Conservation (phyloP, 1,140 invertebrate genomes). For the Sweltsa coloradensis region DNA sequence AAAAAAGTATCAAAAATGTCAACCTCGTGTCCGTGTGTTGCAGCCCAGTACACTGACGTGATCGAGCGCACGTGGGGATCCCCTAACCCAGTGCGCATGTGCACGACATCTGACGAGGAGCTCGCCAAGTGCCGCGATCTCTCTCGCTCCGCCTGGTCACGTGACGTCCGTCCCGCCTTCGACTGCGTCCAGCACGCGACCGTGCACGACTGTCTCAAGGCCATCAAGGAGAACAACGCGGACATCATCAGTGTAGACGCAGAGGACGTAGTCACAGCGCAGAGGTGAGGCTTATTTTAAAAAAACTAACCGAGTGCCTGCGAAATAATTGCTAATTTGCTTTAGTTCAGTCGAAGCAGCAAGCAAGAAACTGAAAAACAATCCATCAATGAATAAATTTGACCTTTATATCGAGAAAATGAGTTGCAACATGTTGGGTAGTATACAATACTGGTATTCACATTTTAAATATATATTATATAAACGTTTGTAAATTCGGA, state of each 20-base stretch:
- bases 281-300: slow-evolving; percentile 26
- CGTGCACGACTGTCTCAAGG: slow-evolving; percentile 49
- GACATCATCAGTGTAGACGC: slow-evolving; percentile 50
- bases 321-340: too few relatives aligned
- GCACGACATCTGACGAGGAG: slow-evolving; percentile 45
- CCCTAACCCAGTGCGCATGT: slow-evolving; percentile 42
- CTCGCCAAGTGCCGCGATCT: slow-evolving; percentile 52
- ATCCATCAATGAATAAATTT: too few relatives aligned
- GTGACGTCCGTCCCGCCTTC: slow-evolving; percentile 56
- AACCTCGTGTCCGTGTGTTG: slow-evolving; percentile 13
- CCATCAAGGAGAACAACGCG: slow-evolving; percentile 43
- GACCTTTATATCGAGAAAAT: too few relatives aligned
- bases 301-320: too few relatives aligned
- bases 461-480: too few relatives aligned
- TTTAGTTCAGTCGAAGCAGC: too few relatives aligned
- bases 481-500: too few relatives aligned
- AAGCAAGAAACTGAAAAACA: too few relatives aligned
- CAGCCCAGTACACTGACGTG: slow-evolving; percentile 62
- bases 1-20: too few relatives aligned
- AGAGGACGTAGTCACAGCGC: slow-evolving; percentile 41
- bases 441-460: too few relatives aligned
- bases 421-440: too few relatives aligned
- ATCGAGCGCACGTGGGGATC: slow-evolving; percentile 57
- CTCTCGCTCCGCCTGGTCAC: slow-evolving; percentile 50
- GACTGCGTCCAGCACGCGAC: slow-evolving; percentile 46